phyloP scores from a whole-genome alignment of 1,140 invertebrate genomes.

The Drosophila yakuba region DNA sequence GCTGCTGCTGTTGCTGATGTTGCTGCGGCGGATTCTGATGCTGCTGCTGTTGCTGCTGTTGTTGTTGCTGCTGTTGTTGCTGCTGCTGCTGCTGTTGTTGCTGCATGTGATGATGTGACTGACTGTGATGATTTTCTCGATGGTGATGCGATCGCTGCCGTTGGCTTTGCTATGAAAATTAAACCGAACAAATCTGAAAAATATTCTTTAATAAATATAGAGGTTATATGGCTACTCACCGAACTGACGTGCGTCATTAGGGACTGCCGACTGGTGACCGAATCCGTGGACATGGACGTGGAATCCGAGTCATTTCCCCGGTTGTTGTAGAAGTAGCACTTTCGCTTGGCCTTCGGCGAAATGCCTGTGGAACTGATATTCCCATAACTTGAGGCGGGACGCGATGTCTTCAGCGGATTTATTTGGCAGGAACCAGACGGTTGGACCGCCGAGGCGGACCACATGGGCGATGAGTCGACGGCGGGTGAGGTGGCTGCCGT shows the following conservation, averaged over 20 bases:
- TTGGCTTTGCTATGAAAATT: constrained; percentile 56
- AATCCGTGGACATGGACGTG: constrained; percentile 89
- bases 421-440: constrained; percentile 46
- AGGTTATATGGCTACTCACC: constrained; percentile 63
- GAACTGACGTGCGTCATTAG: constrained; percentile 85
- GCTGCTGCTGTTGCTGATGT: constrained; percentile 32
- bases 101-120: constrained; percentile 48
- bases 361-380: constrained; percentile 80
- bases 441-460: constrained; percentile 56
- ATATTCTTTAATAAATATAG: no score
- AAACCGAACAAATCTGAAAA: background rate
- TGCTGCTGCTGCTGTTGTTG: constrained; percentile 28
- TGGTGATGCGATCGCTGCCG: constrained; percentile 59
- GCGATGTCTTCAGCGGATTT: constrained; percentile 70
- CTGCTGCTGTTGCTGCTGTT: constrained; percentile 40
- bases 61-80: constrained; percentile 42
- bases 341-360: constrained; percentile 76
- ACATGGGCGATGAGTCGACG: constrained; percentile 69
- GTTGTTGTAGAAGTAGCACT: constrained; percentile 67
- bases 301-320: constrained; percentile 86
- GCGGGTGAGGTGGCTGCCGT: constrained; percentile 45
- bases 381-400: constrained; percentile 85
- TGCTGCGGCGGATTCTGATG: constrained; percentile 6
- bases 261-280: constrained; percentile 88
- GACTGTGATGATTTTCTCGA: constrained; percentile 41